Percentiles rank a stretch among this genome's conserved stretches.
Conservation (phyloP, 2,113 vertebrate genomes). For the Halcyon senegalensis region DNA sequence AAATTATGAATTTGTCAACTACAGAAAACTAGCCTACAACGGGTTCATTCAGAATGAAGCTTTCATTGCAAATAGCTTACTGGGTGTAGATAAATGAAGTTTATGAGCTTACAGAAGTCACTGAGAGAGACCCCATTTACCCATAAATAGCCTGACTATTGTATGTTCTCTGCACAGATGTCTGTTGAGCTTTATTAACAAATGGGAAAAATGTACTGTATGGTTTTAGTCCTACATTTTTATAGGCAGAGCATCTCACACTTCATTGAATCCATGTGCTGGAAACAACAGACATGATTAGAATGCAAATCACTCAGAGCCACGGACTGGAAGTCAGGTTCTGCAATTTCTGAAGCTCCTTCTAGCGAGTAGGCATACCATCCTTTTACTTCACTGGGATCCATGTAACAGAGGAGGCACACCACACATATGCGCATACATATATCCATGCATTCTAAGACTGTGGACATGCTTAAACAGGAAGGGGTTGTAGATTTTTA, state of each 20-base stretch:
- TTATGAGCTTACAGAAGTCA: conserved; percentile 45
- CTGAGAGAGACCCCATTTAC: not conserved
- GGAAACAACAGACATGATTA: not conserved
- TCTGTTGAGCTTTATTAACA: not conserved
- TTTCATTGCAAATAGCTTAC: not conserved
- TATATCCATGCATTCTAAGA: not conserved
- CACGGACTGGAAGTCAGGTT: not conserved
- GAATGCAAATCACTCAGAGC: not conserved
- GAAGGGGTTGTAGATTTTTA: not conserved
- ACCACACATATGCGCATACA: not conserved
- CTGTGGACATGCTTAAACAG: not conserved
- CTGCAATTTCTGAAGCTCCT: not conserved
- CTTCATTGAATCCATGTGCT: conserved; percentile 19
- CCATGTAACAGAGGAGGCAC: not conserved
- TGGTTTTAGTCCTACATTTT: not conserved
- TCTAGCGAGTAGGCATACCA: not conserved
- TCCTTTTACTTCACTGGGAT: not conserved
- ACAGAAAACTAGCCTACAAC: not conserved
- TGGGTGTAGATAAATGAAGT: conserved; percentile 30
- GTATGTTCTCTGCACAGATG: not conserved
- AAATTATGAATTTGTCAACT: conserved; percentile 17
- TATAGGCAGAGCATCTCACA: not conserved
- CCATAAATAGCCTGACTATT: not conserved
- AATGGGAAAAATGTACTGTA: not conserved
- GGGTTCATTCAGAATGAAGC: not conserved